Conservation (phyloP, 2,113 vertebrate species). For the Takifugu bimaculatus region DNA sequence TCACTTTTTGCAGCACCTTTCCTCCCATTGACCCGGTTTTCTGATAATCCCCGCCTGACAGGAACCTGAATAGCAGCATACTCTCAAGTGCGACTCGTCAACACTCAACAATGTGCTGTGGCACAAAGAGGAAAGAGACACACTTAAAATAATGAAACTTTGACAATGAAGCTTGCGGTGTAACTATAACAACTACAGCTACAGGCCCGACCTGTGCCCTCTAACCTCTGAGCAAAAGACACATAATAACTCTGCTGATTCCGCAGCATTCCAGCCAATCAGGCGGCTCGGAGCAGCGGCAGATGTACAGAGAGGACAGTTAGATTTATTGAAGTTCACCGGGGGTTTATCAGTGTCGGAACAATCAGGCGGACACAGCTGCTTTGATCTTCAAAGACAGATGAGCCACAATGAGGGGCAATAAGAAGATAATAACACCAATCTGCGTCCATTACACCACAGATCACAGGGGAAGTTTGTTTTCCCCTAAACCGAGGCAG, state of each 20-base stretch:
- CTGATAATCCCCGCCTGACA: constrained; percentile 21
- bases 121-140: background rate
- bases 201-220: constrained; percentile 9
- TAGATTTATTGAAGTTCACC: constrained; percentile 70
- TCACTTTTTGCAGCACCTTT: background rate
- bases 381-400: constrained; percentile 78
- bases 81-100: constrained; percentile 47
- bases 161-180: no score
- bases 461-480: constrained; percentile 43
- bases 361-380: constrained; percentile 50
- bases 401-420: constrained; percentile 64
- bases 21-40: constrained; percentile 13
- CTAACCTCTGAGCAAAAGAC: background rate
- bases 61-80: constrained; percentile 50
- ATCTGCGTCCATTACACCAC: constrained; percentile 60
- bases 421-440: constrained; percentile 69
- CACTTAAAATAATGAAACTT: background rate
- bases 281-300: constrained; percentile 1
- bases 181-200: background rate
- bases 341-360: constrained; percentile 63
- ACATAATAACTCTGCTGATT: constrained; percentile 4
- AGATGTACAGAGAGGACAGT: constrained; percentile 49
- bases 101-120: constrained; percentile 32
- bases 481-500: background rate
- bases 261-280: constrained; percentile 7